These are phyloP conservation scores for Ceramica pisi DNA, from an alignment of 2,888 invertebrate species.

Conservation along the genomic window DNA sequence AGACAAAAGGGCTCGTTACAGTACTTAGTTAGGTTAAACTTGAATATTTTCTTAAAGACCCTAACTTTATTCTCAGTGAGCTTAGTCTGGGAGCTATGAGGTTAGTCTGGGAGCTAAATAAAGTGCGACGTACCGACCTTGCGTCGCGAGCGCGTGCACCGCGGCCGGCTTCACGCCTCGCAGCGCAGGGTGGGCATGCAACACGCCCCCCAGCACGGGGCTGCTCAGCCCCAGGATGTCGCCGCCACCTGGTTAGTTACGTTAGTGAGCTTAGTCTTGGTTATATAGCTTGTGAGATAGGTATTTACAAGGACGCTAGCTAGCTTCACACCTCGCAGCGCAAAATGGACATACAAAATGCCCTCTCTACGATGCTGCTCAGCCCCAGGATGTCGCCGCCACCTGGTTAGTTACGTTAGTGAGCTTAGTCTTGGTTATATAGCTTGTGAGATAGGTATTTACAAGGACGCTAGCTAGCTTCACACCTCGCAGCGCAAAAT, in stretches of 20 bases:
- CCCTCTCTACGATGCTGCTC: conserved; percentile 80
- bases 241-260: conserved; percentile 83
- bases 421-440: conserved; percentile 48
- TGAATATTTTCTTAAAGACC: no score
- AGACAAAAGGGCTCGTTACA: no score
- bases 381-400: conserved; percentile 87
- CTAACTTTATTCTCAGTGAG: not conserved
- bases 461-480: conserved; percentile 80
- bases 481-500: conserved; percentile 92
- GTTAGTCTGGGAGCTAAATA: conserved; percentile 62
- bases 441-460: not conserved
- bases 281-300: not conserved
- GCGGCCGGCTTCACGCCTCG: conserved; percentile 92
- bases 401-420: conserved; percentile 71
- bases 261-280: conserved; percentile 61
- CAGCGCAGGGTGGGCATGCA: conserved; percentile 92
- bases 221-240: conserved; percentile 87
- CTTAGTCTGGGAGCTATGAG: conserved; percentile 30
- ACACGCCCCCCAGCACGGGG: conserved; percentile 85
- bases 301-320: conserved; percentile 49
- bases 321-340: conserved; percentile 92
- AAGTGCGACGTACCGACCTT: conserved; percentile 89
- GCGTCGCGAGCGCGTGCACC: conserved; percentile 87
- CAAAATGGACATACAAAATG: conserved; percentile 91
- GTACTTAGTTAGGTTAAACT: no score